Base-by-base conservation (phyloP, 2,797 vertebrate genomes). In the Poeciliopsis turneri region DNA sequence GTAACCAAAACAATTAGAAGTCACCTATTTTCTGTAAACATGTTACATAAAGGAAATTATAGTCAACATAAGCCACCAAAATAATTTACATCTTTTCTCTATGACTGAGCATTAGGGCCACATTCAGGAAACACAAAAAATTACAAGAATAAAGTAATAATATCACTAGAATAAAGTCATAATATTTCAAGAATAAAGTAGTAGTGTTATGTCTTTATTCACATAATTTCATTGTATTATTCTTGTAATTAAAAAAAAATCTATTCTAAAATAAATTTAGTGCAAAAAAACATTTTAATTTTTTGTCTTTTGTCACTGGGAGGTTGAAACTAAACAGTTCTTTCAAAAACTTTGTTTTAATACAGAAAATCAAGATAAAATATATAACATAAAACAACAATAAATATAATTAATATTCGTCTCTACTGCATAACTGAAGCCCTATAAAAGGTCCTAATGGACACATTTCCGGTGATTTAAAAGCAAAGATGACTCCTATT, bases 281-380 rank as follows among this genome's bases (percentile, higher is more conserved):
- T 6, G 47, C 18, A 47, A 47, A 16, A 5, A 0, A 11, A 11
- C 11, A 43, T 45, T 43, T 43, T 0, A 11, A 3, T 0, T 3
- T 61, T 61, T 33, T 33, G 55, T 15, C 18, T 59, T 64, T 20
- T 64, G 51, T 64, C 28, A 30, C 12, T 13, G 57, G 57, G 13
- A 23, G 9, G 30, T 1, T 36, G 12, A 53, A 53, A 25, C 51
- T 23, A 25, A 57, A 64, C 59, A 36, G 2, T 64, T 64, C 28
- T 18, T 33, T 64, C 1, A 20, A 64, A 64, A 16, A 15, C 11
- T 36, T 20, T 33, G 59, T 39, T 39, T 66, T 23, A 66, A 23
- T 66, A 23, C 10, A 23, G 18, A 36, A 66, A 20, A 46, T 46
- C 12, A 13, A 61, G 11, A 61, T 61, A 33, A 61, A 18, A 64